Conservation (phyloP, 2,797 vertebrate genomes). For the Cirrhinus mrigala region DNA sequence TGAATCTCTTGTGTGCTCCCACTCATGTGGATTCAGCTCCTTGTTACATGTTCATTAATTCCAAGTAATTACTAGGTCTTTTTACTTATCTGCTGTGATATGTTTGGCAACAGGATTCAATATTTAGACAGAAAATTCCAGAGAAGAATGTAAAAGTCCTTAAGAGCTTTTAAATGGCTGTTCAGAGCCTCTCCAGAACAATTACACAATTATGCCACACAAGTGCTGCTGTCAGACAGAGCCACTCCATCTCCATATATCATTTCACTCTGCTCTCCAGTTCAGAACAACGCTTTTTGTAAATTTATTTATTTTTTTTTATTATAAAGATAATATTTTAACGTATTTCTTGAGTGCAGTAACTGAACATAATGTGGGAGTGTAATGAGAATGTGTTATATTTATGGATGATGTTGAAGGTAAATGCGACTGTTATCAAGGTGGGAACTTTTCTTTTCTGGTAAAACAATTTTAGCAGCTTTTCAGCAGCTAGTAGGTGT, state of each 20-base stretch:
- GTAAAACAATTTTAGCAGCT: no score
- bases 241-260: slow-evolving; percentile 2
- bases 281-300: not conserved
- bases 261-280: not conserved
- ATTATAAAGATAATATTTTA: not conserved
- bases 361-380: not conserved
- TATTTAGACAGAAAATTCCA: slow-evolving; percentile 13
- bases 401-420: not conserved
- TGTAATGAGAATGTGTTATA: not conserved
- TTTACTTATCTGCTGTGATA: slow-evolving; percentile 13
- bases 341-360: no score
- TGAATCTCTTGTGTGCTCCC: not conserved
- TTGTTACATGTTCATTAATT: slow-evolving; percentile 18
- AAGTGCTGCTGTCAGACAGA: slow-evolving; percentile 1
- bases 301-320: not conserved
- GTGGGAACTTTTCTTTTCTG: not conserved
- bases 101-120: not conserved
- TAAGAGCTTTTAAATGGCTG: slow-evolving; percentile 27
- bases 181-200: slow-evolving; percentile 9
- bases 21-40: slow-evolving; percentile 4
- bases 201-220: slow-evolving; percentile 24
- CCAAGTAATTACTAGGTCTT: slow-evolving; percentile 6
- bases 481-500: not conserved
- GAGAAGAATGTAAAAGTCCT: slow-evolving; percentile 1
- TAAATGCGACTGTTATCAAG: not conserved